Evolutionary conservation across 2,113 vertebrate genomes (phyloP).

Genomic region (Mesitornis unicolor): DNA sequence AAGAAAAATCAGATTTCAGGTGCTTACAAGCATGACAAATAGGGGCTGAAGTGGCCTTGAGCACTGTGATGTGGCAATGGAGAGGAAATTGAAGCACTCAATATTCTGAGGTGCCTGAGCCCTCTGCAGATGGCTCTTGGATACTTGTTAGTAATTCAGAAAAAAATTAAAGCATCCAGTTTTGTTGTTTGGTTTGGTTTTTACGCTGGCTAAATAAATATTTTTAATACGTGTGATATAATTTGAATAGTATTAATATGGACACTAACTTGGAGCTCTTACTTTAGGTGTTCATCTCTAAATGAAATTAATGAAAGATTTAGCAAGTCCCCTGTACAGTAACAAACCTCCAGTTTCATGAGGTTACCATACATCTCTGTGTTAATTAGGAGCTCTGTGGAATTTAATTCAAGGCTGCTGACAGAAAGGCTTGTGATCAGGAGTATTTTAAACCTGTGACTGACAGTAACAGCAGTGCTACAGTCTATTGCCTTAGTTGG

Average conservation of each 20-base stretch:
- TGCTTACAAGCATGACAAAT: slow-evolving; percentile 38
- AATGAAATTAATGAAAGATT: neutral
- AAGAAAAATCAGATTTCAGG: slow-evolving; percentile 36
- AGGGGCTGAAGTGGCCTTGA: slow-evolving; percentile 42
- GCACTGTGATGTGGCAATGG: neutral
- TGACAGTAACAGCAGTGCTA: slow-evolving; percentile 53
- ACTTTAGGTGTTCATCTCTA: neutral
- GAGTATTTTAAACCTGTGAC: slow-evolving; percentile 61
- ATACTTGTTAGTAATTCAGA: neutral
- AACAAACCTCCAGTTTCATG: neutral
- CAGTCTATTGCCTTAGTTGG: neutral
- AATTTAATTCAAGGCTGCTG: slow-evolving; percentile 66
- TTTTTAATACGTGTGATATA: neutral
- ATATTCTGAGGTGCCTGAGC: slow-evolving; percentile 1
- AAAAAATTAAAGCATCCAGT: neutral
- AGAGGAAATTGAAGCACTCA: slow-evolving; percentile 50
- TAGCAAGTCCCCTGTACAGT: neutral
- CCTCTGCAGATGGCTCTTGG: slow-evolving; percentile 15
- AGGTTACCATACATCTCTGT: slow-evolving; percentile 15
- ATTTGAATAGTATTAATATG: neutral
- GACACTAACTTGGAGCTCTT: neutral
- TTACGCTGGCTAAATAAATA: neutral
- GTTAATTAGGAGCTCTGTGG: slow-evolving; percentile 52
- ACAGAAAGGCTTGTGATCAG: slow-evolving; percentile 39
- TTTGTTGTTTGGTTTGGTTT: neutral